Evolutionary conservation across 2,797 vertebrate species (phyloP), one percentile per base, ranked within the genome.

Genomic region (Sciaenops ocellatus): DNA sequence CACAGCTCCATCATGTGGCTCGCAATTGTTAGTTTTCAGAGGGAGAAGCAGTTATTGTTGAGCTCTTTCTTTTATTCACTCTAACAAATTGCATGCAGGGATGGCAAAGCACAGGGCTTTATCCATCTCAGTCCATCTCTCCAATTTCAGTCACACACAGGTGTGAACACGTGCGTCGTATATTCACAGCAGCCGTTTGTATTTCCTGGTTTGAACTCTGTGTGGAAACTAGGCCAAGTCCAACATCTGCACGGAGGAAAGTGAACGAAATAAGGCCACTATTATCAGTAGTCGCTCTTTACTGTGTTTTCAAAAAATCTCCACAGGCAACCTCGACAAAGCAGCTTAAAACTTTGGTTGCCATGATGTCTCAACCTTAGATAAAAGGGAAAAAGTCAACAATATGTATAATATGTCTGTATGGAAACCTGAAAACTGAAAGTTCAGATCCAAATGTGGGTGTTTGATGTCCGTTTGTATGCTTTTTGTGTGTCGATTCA

Each of bases 391-490:
- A 93, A 38, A 87, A 78, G 74, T 87, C 70, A 82, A 55, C 44
- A 34, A 28, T 84, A 69, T 93, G 88, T 87, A 79, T 83, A 88
- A 80, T 89, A 42, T 85, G 85, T 89, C 80, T 78, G 85, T 89
- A 56, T 88, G 84, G 78, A 85, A 84, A 72, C 41, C 50, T 85
- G 83, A 83, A 84, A 77, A 65, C 41, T 57, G 71, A 83, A 73
- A 34, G 83, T 89, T 84, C 78, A 64, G 70, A 89, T 93, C 83
- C 90, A 91, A 73, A 91, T 73, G 76, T 88, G 91, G 80, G 67
- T 89, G 83, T 92, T 93, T 87, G 79, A 87, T 91, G 93, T 92
- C 79, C 63, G 75, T 95, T 87, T 91, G 82, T 95, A 89, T 89
- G 90, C 86, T 86, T 93, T 87, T 87, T 89, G 84, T 89, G 89